Conservation (phyloP, 2,888 invertebrate species). For the Anaspis maculata region DNA sequence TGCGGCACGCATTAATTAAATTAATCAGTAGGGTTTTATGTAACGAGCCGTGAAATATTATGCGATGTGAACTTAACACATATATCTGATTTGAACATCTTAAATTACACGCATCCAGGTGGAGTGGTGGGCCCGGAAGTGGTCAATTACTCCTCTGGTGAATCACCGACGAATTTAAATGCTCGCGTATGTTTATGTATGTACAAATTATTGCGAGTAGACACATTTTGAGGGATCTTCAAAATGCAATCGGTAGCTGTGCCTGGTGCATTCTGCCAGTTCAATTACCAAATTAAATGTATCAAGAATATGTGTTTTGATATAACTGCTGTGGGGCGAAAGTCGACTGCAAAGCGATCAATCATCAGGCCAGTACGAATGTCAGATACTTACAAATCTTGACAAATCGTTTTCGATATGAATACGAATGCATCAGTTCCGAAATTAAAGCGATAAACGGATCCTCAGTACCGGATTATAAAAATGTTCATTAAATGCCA, state of each 20-base stretch:
- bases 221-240: no score
- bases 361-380: conserved; percentile 35
- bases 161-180: background rate
- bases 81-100: background rate
- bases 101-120: background rate
- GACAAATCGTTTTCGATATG: conserved; percentile 42
- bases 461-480: conserved; percentile 11
- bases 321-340: conserved; percentile 36
- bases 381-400: conserved; percentile 39
- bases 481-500: conserved; percentile 10
- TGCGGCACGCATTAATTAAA: no score
- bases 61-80: background rate
- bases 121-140: background rate
- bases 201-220: no score
- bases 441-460: conserved; percentile 16
- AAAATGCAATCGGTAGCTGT: no score
- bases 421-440: conserved; percentile 24
- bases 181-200: no score
- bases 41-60: conserved; percentile 2
- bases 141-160: background rate
- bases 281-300: conserved; percentile 35
- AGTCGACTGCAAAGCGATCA: conserved; percentile 36
- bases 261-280: no score
- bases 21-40: background rate
- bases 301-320: conserved; percentile 37